These are phyloP conservation scores for Pediacus dermestoides DNA, from an alignment of 2,888 invertebrate species.

Conservation along the genomic window DNA sequence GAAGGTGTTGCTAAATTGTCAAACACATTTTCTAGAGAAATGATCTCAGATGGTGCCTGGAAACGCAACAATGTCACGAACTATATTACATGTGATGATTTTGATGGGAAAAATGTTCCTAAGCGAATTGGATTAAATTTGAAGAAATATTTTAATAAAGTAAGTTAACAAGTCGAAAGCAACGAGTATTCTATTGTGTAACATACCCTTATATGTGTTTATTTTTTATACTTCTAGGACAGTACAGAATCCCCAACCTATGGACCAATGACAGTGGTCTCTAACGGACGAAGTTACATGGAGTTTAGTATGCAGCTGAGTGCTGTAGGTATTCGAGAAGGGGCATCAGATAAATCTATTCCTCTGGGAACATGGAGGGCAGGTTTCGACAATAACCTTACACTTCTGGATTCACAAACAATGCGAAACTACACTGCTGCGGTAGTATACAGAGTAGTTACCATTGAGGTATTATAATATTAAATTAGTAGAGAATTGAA, in stretches of 20 bases:
- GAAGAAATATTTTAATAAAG: slow-evolving; percentile 65
- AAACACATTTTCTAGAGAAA: slow-evolving; percentile 54
- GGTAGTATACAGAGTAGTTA: slow-evolving; percentile 81
- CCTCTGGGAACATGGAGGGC: slow-evolving; percentile 75
- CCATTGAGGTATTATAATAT: slow-evolving; percentile 81
- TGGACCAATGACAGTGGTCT: slow-evolving; percentile 60
- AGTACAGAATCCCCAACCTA: slow-evolving; percentile 63
- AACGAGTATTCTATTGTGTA: slow-evolving; percentile 4
- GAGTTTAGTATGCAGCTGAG: slow-evolving; percentile 70
- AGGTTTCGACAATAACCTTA: slow-evolving; percentile 65
- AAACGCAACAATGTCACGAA: slow-evolving; percentile 60
- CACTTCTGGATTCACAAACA: slow-evolving; percentile 61
- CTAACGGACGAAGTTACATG: slow-evolving; percentile 72
- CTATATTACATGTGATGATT: slow-evolving; percentile 76
- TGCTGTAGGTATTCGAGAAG: slow-evolving; percentile 68
- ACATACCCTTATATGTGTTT: not conserved
- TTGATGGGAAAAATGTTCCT: slow-evolving; percentile 74
- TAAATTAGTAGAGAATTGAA: not conserved
- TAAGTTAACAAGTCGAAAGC: slow-evolving; percentile 9
- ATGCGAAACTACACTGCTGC: slow-evolving; percentile 75
- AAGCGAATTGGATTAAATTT: slow-evolving; percentile 65
- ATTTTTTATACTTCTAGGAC: slow-evolving; percentile 19
- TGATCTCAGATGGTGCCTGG: slow-evolving; percentile 70
- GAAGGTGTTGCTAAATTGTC: not conserved
- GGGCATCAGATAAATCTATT: slow-evolving; percentile 68